Evolutionary conservation across 2,113 vertebrate genomes (phyloP).

Genomic region (Hemibagrus wyckioides): DNA sequence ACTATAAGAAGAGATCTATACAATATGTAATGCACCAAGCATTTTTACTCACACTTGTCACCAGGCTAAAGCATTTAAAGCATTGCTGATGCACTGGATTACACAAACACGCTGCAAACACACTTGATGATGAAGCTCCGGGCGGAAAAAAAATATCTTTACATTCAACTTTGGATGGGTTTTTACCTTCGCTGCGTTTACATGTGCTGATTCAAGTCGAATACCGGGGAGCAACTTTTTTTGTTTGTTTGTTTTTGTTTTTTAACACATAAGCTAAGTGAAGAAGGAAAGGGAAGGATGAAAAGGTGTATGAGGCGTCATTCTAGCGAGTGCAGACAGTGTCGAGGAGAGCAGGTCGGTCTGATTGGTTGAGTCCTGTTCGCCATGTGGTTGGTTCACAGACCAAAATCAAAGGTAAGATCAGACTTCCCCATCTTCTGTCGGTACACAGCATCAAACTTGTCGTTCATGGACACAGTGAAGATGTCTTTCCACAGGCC

Average conservation of each 20-base stretch:
- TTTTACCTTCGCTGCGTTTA: constrained; percentile 3
- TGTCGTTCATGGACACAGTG: constrained; percentile 99
- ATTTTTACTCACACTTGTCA: constrained; percentile 36
- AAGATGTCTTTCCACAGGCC: constrained; percentile 98
- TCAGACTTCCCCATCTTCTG: constrained; percentile 98
- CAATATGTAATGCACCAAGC: constrained; percentile 41
- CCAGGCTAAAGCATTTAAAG: constrained; percentile 40
- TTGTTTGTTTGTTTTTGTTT: background rate
- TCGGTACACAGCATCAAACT: constrained; percentile 91
- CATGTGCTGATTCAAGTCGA: constrained; percentile 21
- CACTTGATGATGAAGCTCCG: constrained; percentile 17
- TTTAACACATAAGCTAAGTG: constrained; percentile 23
- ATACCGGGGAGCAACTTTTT: constrained; percentile 18
- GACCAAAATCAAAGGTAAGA: constrained; percentile 90
- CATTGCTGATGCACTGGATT: constrained; percentile 32
- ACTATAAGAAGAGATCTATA: constrained; percentile 45
- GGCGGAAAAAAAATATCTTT: constrained; percentile 20
- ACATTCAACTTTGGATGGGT: background rate
- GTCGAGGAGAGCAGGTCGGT: constrained; percentile 36
- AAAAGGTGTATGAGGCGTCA: background rate
- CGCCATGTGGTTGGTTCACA: constrained; percentile 69
- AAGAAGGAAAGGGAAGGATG: background rate
- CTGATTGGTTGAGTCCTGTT: constrained; percentile 34
- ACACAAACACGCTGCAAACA: constrained; percentile 40
- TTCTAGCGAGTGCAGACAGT: constrained; percentile 24